Conservation (phyloP, 2,113 vertebrate genomes). For the Chunga burmeisteri region DNA sequence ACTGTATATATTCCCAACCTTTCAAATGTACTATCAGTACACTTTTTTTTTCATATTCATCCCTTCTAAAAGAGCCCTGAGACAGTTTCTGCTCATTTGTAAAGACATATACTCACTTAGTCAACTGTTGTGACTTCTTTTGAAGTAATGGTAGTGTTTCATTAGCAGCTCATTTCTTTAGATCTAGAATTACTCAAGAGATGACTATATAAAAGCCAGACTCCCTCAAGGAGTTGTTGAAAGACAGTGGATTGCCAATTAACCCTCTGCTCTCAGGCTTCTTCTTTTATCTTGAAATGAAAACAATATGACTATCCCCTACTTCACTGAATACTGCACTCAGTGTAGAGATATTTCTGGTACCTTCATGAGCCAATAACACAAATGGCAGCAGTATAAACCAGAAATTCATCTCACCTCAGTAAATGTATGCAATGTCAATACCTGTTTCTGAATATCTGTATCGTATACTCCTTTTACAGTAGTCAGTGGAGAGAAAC, state of each 20-base stretch:
- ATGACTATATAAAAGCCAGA: neutral
- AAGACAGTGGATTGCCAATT: neutral
- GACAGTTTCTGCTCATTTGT: slow-evolving; percentile 9
- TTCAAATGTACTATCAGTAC: neutral
- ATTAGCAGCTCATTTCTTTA: slow-evolving; percentile 42
- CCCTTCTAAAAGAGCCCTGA: neutral
- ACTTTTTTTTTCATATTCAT: neutral
- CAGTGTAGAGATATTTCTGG: neutral
- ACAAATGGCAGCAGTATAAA: neutral
- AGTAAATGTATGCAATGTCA: neutral
- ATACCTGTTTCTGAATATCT: neutral
- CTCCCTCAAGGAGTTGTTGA: neutral
- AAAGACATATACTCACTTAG: neutral
- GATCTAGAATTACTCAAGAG: neutral
- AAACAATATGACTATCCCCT: neutral
- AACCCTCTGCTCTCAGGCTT: neutral
- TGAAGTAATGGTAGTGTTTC: slow-evolving; percentile 19
- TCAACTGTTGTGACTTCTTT: slow-evolving; percentile 19
- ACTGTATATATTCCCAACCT: neutral
- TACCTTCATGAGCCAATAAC: neutral
- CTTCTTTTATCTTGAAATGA: neutral
- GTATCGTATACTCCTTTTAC: neutral
- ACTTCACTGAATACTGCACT: neutral
- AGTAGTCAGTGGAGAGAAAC: neutral
- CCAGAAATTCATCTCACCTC: neutral